Base-by-base conservation (phyloP, 2,113 vertebrate genomes). In the Aspiorhynchus laticeps region DNA sequence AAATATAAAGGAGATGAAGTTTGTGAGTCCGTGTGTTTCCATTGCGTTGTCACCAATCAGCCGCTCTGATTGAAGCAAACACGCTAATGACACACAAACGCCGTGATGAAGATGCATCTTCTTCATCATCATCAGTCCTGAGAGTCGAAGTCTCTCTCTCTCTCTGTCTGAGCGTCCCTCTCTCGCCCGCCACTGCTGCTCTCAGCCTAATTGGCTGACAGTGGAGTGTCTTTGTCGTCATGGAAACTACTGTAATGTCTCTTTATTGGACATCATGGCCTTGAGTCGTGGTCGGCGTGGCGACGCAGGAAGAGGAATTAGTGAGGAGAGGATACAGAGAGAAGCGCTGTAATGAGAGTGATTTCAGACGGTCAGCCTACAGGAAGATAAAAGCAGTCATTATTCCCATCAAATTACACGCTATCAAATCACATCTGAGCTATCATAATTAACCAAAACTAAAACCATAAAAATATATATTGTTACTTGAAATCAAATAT, bases 211-310 rank as follows among this genome's bases (percentile, higher is more conserved):
- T 93, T 87, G 65, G 87, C 90, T 85, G 56, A 90, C 88, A 84
- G 88, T 88, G 86, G 80, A 59, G 85, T 87, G 80, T 87, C 87
- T 83, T 88, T 86, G 92, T 94, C 90, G 89, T 93, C 93, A 94
- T 92, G 92, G 92, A 90, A 92, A 94, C 91, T 12, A 63, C 88
- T 91, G 87, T 91, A 92, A 91, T 89, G 88, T 89, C 73, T 74
- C 87, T 91, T 93, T 90, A 90, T 91, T 90, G 88, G 88, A 38
- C 82, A 88, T 86, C 85, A 79, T 67, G 87, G 86, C 89, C 90
- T 88, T 88, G 65, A 91, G 92, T 87, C 89, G 91, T 80, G 86
- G 85, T 87, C 81, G 33, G 31, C 81, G 74, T 73, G 80, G 83
- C 53, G 28, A 79, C 81, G 80, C 86, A 87, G 78, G 89, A 88